Evolutionary conservation across 2,113 vertebrate genomes (phyloP).

Genomic region (Apeltes quadracus): DNA sequence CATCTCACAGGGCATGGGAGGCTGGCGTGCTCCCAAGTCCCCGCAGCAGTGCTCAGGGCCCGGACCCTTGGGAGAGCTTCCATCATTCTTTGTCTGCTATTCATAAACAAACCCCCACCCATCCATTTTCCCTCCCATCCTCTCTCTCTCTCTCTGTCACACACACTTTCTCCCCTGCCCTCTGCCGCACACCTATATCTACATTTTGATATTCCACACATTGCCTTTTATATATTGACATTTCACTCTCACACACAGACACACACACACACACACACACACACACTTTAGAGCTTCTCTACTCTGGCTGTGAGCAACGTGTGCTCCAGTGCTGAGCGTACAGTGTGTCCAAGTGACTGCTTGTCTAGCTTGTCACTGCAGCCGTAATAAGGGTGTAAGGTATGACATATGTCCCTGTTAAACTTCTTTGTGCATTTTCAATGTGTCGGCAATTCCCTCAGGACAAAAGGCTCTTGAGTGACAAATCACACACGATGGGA

Average conservation of each 20-base stretch:
- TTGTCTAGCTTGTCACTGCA: conserved; percentile 72
- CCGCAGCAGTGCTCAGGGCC: conserved; percentile 69
- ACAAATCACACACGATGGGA: conserved; percentile 69
- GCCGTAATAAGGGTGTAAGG: conserved; percentile 75
- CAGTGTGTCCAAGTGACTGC: conserved; percentile 61
- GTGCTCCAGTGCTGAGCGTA: conserved; percentile 24
- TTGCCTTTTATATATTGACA: conserved; percentile 53
- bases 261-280: too few species aligned
- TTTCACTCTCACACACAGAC: conserved; percentile 46
- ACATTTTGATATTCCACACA: conserved; percentile 56
- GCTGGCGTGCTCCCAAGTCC: conserved; percentile 73
- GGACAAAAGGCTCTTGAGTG: conserved; percentile 51
- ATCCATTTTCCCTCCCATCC: too few species aligned
- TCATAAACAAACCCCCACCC: conserved; percentile 54
- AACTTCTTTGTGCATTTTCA: conserved; percentile 71
- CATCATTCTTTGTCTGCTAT: conserved; percentile 74
- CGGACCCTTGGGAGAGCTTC: conserved; percentile 67
- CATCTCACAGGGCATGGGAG: conserved; percentile 74
- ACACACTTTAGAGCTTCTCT: conserved; percentile 36
- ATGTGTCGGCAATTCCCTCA: conserved; percentile 66
- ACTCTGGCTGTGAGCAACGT: conserved; percentile 49
- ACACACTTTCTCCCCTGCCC: conserved; percentile 10
- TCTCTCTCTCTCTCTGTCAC: not conserved
- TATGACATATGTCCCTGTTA: conserved; percentile 78
- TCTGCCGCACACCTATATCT: conserved; percentile 29